These are phyloP conservation scores for Callionymus lyra DNA, from an alignment of 2,113 vertebrate species.

Conservation along the genomic window DNA sequence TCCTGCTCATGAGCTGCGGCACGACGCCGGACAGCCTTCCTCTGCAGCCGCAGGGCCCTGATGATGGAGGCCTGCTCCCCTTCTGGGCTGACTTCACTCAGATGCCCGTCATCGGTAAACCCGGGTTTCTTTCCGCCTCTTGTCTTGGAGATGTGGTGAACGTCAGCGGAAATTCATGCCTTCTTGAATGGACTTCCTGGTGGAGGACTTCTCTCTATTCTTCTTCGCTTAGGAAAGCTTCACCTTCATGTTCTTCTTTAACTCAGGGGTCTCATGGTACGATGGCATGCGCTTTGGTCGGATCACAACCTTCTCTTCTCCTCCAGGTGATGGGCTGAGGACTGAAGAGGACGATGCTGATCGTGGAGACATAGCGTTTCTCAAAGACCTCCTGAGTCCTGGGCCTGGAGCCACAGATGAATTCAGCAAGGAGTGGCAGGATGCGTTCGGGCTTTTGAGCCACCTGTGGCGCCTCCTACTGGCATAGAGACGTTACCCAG, in stretches of 20 bases:
- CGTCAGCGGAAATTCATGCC: no score
- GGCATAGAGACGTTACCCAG: background rate
- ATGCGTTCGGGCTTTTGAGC: slow-evolving; percentile 58
- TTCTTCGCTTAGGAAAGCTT: no score
- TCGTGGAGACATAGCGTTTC: slow-evolving; percentile 70
- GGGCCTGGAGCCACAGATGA: slow-evolving; percentile 46
- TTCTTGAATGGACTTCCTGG: no score
- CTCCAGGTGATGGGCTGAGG: slow-evolving; percentile 21
- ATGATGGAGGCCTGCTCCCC: slow-evolving; percentile 4
- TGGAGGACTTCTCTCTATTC: no score
- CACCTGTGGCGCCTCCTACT: slow-evolving; percentile 17
- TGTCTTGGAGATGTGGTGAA: background rate
- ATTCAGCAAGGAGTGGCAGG: slow-evolving; percentile 61
- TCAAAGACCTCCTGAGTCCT: slow-evolving; percentile 67
- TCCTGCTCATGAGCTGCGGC: slow-evolving; percentile 42
- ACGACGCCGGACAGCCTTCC: slow-evolving; percentile 5
- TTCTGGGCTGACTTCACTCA: slow-evolving; percentile 21
- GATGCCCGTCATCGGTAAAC: slow-evolving; percentile 45
- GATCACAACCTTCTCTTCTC: background rate
- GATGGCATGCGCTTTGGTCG: no score
- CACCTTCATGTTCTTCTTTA: no score
- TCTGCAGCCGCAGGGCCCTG: slow-evolving; percentile 10
- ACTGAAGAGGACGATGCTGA: slow-evolving; percentile 63
- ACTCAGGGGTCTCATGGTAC: no score
- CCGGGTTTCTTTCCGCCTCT: slow-evolving; percentile 1